Evolutionary conservation across 2,888 invertebrate species (phyloP).

Genomic region (Rotaria macrura): DNA sequence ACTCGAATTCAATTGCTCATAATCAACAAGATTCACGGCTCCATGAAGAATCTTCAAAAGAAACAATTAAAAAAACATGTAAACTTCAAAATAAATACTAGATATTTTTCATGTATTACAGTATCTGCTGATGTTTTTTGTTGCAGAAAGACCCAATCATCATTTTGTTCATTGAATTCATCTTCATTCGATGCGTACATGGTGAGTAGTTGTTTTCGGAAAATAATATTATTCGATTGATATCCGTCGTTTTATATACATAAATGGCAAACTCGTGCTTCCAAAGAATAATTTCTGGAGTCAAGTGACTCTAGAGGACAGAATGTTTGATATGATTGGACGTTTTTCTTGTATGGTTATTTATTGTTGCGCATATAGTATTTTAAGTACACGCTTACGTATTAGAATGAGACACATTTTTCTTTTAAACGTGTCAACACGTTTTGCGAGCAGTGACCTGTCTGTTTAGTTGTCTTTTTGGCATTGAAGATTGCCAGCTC

Average conservation of each 20-base stretch:
- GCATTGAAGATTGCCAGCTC: too few relatives aligned
- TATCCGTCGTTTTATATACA: not conserved
- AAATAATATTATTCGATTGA: too few relatives aligned
- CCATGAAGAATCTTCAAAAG: not conserved
- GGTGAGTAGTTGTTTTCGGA: not conserved
- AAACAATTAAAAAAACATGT: not conserved
- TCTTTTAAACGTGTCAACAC: too few relatives aligned
- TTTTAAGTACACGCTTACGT: too few relatives aligned
- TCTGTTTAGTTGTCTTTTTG: not conserved
- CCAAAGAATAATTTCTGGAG: not conserved
- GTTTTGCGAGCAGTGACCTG: not conserved
- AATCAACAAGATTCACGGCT: not conserved
- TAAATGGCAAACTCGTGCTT: not conserved
- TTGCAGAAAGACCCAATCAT: not conserved
- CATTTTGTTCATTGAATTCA: not conserved
- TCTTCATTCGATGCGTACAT: constrained; percentile 13
- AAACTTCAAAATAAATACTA: not conserved
- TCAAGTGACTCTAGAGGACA: not conserved
- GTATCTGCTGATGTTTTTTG: not conserved
- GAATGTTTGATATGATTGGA: not conserved
- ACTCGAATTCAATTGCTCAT: not conserved
- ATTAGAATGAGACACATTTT: too few relatives aligned
- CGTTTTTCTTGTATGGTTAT: not conserved
- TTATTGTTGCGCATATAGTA: not conserved
- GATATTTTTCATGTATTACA: not conserved